These are phyloP conservation scores for Pongo pygmaeus DNA, from an alignment of 2,113 vertebrate genomes.

Conservation along the genomic window DNA sequence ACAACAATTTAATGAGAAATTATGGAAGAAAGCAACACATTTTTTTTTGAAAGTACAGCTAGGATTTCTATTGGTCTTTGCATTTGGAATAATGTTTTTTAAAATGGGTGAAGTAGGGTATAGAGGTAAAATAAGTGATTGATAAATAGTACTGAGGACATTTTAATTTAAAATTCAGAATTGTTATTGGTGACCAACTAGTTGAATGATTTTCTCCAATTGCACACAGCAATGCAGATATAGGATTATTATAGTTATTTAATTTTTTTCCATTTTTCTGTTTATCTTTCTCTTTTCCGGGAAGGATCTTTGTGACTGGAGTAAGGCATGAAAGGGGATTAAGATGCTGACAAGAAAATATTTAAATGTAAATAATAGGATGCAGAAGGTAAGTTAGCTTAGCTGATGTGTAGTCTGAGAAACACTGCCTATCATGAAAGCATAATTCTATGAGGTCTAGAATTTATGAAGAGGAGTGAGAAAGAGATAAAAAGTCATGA, in stretches of 20 bases:
- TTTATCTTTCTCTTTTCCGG: background rate
- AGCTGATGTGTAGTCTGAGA: background rate
- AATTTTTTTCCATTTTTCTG: background rate
- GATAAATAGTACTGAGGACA: background rate
- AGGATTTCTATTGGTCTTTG: background rate
- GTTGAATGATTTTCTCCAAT: background rate
- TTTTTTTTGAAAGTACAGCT: background rate
- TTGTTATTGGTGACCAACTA: background rate
- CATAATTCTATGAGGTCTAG: background rate
- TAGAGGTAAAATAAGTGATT: background rate
- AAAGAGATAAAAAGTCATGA: background rate
- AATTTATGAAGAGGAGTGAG: background rate
- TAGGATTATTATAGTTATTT: background rate
- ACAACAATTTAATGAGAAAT: background rate
- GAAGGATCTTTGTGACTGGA: background rate
- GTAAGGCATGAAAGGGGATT: background rate
- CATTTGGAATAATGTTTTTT: background rate
- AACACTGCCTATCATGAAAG: background rate
- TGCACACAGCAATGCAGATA: background rate
- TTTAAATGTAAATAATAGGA: background rate
- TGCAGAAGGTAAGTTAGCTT: background rate
- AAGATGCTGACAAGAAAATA: background rate
- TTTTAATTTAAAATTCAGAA: background rate
- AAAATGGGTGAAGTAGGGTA: background rate
- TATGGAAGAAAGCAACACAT: background rate